Conservation (phyloP, 2,888 invertebrate species). For the Nomada ruficornis region DNA sequence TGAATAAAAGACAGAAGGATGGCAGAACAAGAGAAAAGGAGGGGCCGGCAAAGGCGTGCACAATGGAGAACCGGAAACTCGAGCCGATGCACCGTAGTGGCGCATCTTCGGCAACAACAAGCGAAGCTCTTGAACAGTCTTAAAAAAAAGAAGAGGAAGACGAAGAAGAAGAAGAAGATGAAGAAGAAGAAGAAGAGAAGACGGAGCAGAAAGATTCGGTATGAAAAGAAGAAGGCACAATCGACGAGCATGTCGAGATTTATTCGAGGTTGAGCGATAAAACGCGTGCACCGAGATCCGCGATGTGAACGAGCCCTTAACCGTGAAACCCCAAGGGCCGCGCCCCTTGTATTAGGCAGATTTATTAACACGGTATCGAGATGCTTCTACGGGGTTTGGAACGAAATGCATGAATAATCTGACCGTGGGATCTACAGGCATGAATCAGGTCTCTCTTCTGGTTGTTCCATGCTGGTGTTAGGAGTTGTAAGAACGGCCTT, state of each 20-base stretch:
- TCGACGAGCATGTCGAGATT: conserved; percentile 60
- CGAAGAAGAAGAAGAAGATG: conserved; percentile 6
- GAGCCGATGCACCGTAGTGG: conserved; percentile 71
- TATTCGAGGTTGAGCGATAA: conserved; percentile 62
- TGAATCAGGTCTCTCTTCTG: conserved; percentile 68
- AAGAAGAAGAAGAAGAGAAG: conserved; percentile 23
- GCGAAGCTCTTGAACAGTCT: conserved; percentile 66
- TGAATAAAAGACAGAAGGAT: conserved; percentile 33
- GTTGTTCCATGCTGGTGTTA: conserved; percentile 46
- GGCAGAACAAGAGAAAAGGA: conserved; percentile 36
- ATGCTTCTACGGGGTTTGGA: conserved; percentile 70
- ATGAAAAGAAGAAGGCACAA: conserved; percentile 51
- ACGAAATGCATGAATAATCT: conserved; percentile 73
- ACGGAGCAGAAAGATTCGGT: conserved; percentile 8
- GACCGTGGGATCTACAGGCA: conserved; percentile 69
- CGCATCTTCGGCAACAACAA: conserved; percentile 67
- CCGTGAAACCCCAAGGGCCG: conserved; percentile 57
- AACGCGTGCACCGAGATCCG: conserved; percentile 39
- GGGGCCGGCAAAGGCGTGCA: conserved; percentile 59
- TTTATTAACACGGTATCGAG: conserved; percentile 75
- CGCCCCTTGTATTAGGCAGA: conserved; percentile 75
- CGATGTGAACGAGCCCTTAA: conserved; percentile 67
- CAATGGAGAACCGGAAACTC: conserved; percentile 80
- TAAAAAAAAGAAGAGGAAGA: conserved; percentile 24
- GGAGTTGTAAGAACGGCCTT: conserved; percentile 62